phyloP scores from a whole-genome alignment of 2,113 vertebrate species.

The Charadrius vociferus region DNA sequence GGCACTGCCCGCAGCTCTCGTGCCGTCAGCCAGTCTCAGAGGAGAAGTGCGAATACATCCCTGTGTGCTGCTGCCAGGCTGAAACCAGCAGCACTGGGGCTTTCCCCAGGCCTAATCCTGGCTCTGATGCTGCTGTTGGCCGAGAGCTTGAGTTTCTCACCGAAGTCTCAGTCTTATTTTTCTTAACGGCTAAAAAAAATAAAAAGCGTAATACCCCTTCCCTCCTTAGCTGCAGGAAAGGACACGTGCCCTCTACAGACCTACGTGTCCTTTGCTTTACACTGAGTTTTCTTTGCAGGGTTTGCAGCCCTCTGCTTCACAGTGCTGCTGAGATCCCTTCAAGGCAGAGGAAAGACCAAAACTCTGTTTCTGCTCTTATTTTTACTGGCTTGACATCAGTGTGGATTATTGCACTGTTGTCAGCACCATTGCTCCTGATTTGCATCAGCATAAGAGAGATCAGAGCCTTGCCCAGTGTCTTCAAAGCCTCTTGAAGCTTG shows the following conservation, averaged over 20 bases:
- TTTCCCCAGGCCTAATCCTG: not conserved
- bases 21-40: not conserved
- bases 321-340: not conserved
- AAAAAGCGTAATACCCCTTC: not conserved
- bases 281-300: not conserved
- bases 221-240: not conserved
- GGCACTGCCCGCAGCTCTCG: not conserved
- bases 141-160: not conserved
- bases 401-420: constrained; percentile 55
- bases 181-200: not conserved
- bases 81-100: not conserved
- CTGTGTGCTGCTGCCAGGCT: not conserved
- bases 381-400: constrained; percentile 64
- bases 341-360: constrained; percentile 28
- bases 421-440: constrained; percentile 64
- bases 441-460: constrained; percentile 57
- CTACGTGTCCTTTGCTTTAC: not conserved
- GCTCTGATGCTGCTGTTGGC: not conserved
- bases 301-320: not conserved
- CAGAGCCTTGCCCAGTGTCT: constrained; percentile 48
- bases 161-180: not conserved
- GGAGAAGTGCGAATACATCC: accelerated
- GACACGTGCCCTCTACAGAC: not conserved
- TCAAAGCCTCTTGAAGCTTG: constrained; percentile 55
- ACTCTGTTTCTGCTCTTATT: constrained; percentile 41